phyloP scores from a whole-genome alignment of 2,113 vertebrate species.

The Chrysemys picta region DNA sequence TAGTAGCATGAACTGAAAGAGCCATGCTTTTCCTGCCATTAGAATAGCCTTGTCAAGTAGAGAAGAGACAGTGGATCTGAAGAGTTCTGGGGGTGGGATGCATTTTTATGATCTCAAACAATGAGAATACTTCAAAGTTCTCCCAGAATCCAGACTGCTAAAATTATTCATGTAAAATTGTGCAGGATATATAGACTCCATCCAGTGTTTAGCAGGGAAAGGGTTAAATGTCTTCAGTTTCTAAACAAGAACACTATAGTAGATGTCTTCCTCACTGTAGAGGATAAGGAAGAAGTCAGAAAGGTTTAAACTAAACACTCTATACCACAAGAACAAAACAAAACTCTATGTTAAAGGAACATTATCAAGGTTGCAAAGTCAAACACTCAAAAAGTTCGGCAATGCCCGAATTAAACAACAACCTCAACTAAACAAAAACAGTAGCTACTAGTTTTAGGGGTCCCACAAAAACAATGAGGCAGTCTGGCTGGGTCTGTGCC shows the following conservation, averaged over 20 bases:
- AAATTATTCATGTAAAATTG: not conserved
- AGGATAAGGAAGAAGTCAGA: not conserved
- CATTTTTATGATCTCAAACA: slow-evolving; percentile 7
- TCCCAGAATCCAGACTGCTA: not conserved
- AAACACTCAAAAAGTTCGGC: not conserved
- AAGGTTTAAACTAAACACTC: slow-evolving; percentile 58
- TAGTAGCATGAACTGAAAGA: not conserved
- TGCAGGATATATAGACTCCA: not conserved
- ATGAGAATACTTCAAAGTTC: not conserved
- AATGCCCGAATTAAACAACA: not conserved
- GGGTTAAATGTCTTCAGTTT: not conserved
- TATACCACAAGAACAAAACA: not conserved
- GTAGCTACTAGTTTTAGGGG: not conserved
- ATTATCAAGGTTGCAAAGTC: not conserved
- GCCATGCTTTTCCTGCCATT: not conserved
- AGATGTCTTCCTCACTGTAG: slow-evolving; percentile 51
- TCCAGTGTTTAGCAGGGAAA: not conserved
- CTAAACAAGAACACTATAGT: slow-evolving; percentile 19
- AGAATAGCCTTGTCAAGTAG: not conserved
- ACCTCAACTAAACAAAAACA: not conserved
- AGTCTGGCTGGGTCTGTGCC: not conserved
- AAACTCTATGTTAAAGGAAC: not conserved
- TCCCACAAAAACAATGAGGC: not conserved
- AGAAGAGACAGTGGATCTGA: not conserved
- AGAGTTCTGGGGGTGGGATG: not conserved